phyloP scores from a whole-genome alignment of 2,888 invertebrate species.

The Harpalus rufipes region DNA sequence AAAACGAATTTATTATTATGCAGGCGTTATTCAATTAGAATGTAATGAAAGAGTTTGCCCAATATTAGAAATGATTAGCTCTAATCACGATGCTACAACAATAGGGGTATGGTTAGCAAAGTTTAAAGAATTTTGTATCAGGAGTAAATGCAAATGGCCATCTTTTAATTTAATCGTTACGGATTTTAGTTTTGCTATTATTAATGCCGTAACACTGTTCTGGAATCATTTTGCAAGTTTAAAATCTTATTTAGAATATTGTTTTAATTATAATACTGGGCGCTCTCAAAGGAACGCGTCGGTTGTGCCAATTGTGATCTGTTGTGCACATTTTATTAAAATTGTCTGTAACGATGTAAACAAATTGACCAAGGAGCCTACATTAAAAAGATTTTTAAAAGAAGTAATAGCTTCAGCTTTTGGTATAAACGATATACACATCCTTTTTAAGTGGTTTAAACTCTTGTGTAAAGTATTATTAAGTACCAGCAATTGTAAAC shows the following conservation, averaged over 20 bases:
- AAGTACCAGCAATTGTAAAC: neutral
- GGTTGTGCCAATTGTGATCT: constrained; percentile 3
- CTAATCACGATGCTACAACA: neutral
- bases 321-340: no score
- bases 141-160: constrained; percentile 26
- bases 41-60: constrained; percentile 6
- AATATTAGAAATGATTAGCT: constrained; percentile 36
- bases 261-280: neutral
- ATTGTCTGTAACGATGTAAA: constrained; percentile 21
- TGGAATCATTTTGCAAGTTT: neutral
- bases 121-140: constrained; percentile 22
- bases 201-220: constrained; percentile 24
- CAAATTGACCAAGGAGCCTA: neutral
- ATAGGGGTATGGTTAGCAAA: constrained; percentile 30
- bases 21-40: neutral
- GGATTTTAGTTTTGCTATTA: constrained; percentile 41
- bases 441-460: constrained; percentile 3
- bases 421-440: neutral
- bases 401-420: constrained; percentile 16
- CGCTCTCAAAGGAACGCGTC: no score
- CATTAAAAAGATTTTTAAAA: constrained; percentile 32
- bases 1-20: no score
- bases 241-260: constrained; percentile 31
- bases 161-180: neutral
- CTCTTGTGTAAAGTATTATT: constrained; percentile 8